phyloP scores from a whole-genome alignment of 2,797 vertebrate genomes.

The Arnoldichthys spilopterus region DNA sequence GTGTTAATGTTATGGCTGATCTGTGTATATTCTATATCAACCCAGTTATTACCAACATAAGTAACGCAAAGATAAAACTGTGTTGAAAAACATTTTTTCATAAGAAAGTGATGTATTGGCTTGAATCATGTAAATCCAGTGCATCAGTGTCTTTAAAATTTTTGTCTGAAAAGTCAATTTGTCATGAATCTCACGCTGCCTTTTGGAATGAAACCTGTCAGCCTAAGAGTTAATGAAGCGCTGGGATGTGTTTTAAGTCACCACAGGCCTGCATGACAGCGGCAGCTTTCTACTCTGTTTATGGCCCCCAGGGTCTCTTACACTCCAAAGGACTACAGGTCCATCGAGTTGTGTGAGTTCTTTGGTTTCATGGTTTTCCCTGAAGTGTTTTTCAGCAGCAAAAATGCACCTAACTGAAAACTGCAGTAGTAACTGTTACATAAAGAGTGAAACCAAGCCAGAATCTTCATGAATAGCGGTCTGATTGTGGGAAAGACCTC shows the following conservation, averaged over 20 bases:
- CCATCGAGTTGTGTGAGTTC: conserved; percentile 2
- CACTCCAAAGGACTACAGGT: conserved; percentile 2
- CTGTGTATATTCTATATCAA: too few relatives aligned
- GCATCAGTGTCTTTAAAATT: not conserved
- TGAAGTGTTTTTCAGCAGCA: not conserved
- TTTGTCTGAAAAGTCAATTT: not conserved
- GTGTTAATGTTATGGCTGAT: too few relatives aligned
- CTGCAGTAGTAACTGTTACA: not conserved
- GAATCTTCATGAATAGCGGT: not conserved
- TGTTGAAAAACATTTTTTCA: too few relatives aligned
- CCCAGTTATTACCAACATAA: too few relatives aligned
- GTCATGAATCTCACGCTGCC: not conserved
- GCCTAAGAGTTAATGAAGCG: not conserved
- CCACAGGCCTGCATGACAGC: conserved; percentile 7
- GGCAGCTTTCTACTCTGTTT: conserved; percentile 14
- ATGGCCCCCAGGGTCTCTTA: not conserved
- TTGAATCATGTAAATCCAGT: too few relatives aligned
- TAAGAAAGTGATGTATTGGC: too few relatives aligned
- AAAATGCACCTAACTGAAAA: not conserved
- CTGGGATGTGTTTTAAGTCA: not conserved
- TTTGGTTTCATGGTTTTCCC: conserved; percentile 3
- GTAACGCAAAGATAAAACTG: too few relatives aligned
- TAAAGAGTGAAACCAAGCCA: not conserved
- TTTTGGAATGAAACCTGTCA: not conserved
- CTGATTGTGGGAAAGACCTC: not conserved